A percentile compares a stretch with the other conserved stretches of the same genome.
These are phyloP conservation scores for Sternarchorhynchus goeldii DNA, from an alignment of 2,797 vertebrate species.

Conservation along the genomic window DNA sequence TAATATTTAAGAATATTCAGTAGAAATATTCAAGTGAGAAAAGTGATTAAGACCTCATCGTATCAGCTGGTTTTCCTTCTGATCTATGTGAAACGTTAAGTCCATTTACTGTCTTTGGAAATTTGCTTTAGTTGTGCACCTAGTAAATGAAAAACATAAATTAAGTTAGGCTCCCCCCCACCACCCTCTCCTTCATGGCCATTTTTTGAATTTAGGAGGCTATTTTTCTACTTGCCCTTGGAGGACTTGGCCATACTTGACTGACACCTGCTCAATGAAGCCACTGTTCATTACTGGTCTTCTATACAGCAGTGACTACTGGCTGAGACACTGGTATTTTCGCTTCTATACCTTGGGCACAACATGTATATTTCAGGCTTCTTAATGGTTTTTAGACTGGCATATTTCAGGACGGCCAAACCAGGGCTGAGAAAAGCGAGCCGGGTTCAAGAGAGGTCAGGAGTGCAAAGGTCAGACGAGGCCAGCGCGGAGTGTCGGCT, in stretches of 20 bases:
- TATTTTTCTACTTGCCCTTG: too few relatives aligned
- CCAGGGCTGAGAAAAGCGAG: too few relatives aligned
- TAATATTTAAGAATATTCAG: constrained; percentile 18
- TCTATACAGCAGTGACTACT: neutral
- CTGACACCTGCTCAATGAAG: constrained; percentile 20
- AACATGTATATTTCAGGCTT: too few relatives aligned
- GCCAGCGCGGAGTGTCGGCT: too few relatives aligned
- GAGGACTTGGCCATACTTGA: neutral
- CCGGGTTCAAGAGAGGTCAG: too few relatives aligned
- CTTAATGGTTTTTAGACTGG: too few relatives aligned
- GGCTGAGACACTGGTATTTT: too few relatives aligned
- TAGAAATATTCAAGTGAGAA: neutral
- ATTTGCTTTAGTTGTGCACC: neutral
- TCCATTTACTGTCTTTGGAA: neutral
- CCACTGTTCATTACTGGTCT: neutral
- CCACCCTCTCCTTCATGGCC: too few relatives aligned
- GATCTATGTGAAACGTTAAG: neutral
- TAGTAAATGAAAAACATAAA: neutral
- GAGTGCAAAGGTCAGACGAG: too few relatives aligned
- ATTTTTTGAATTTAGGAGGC: too few relatives aligned
- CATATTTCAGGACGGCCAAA: too few relatives aligned
- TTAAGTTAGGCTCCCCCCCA: neutral
- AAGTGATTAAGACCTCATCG: neutral
- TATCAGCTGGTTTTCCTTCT: neutral
- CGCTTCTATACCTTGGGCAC: too few relatives aligned